Base-by-base conservation (phyloP, 2,113 vertebrate genomes). In the Tachycineta bicolor region DNA sequence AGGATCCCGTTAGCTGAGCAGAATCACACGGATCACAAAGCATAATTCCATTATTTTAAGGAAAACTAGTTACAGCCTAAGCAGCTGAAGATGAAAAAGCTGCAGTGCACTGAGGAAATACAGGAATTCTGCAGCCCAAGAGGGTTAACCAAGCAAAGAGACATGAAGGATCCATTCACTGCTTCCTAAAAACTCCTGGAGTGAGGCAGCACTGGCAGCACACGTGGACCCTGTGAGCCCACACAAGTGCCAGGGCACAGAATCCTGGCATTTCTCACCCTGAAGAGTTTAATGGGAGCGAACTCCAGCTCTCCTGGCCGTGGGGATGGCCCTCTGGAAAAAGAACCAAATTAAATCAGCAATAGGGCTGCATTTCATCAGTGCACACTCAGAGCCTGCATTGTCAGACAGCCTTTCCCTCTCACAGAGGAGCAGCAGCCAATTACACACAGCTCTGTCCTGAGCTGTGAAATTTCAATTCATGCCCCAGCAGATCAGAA, bases 121-220 rank as follows among this genome's bases (percentile, higher is more conserved):
- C 39, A 28, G 59, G 24, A 69, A 67, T 46, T n/a, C 21, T 46
- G 43, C 68, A 74, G 90, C 69, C 69, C 73, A 28, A 10, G 26
- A 0, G 16, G n/a, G 62, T 41, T 5, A 59, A 26, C 4, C 19
- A 60, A 43, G 59, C 10, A 10, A 50, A 67, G 39, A 64, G 78
- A 18, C 20, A 6, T 2, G 46, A 68, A 56, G 1, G 1, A 26
- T 12, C 9, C 69, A 13, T 37, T 59, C 34, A 5, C 1, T 0
- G 5, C 73, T 43, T 67, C 34, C 37, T 9, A 13, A 11, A 64
- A 25, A 9, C 4, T 46, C 41, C 74, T 14, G n/a, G 12, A 56
- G 63, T 0, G 7, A 24, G 62, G 70, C 49, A 31, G n/a, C 4
- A 52, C 22, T 5, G 23, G 75, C 34, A 70, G 91, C 1, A 26